These are phyloP conservation scores for Lissocephala sabroskyi DNA, from an alignment of 2,888 invertebrate species.

Conservation along the genomic window DNA sequence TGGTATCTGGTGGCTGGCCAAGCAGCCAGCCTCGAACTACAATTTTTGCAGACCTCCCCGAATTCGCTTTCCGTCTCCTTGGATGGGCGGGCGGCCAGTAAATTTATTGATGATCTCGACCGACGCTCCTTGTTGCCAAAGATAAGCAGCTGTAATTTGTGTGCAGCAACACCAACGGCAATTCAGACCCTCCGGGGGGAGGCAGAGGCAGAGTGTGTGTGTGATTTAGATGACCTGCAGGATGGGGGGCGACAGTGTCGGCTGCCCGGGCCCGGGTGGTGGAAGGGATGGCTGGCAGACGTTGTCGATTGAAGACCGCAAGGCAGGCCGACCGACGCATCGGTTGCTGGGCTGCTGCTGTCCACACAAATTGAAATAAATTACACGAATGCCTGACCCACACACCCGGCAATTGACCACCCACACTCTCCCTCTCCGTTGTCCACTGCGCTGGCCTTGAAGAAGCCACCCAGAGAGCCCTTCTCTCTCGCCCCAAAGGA, in stretches of 20 bases:
- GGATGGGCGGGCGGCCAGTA: no score
- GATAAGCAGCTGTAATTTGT: conserved; percentile 63
- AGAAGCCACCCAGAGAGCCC: conserved; percentile 35
- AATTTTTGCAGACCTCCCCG: no score
- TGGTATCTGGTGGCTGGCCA: no score
- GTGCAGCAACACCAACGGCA: conserved; percentile 25
- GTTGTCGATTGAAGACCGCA: conserved; percentile 49
- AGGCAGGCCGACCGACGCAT: not conserved
- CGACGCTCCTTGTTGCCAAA: conserved; percentile 35
- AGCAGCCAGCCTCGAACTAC: no score
- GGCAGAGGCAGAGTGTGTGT: not conserved
- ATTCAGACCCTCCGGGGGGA: conserved; percentile 2
- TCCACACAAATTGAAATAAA: conserved; percentile 66
- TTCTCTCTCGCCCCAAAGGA: not conserved
- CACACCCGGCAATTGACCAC: no score
- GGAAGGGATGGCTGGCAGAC: not conserved
- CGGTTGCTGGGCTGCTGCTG: conserved; percentile 28
- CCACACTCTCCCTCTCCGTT: no score
- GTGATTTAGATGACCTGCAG: conserved; percentile 12
- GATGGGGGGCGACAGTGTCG: no score
- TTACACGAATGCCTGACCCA: conserved; percentile 52
- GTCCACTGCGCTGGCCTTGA: conserved; percentile 26
- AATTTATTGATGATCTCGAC: conserved; percentile 59
- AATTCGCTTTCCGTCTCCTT: no score
- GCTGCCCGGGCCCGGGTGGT: no score